Conservation (phyloP, 2,888 invertebrate species). For the Hybos culiciformis region DNA sequence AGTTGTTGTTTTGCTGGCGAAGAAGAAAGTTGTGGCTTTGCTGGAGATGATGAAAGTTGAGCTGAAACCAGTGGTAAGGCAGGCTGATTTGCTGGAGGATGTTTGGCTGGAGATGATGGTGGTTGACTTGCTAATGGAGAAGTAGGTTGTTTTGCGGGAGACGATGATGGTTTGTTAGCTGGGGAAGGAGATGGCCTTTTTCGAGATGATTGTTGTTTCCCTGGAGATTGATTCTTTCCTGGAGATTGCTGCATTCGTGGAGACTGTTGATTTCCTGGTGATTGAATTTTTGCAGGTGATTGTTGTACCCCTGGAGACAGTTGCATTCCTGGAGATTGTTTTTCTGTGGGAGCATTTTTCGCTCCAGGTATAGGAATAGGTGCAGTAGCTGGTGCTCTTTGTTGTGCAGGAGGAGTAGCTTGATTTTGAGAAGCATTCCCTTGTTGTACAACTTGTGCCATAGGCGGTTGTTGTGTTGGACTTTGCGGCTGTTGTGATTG, state of each 20-base stretch:
- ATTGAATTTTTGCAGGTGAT: neutral
- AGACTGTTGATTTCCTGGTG: neutral
- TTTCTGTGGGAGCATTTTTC: neutral
- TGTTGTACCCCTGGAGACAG: neutral
- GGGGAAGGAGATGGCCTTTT: neutral
- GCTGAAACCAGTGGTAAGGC: neutral
- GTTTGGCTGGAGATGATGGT: neutral
- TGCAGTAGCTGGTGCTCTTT: neutral
- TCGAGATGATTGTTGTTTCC: neutral
- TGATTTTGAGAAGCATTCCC: conserved; percentile 5
- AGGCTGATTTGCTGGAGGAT: neutral
- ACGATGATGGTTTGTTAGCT: conserved; percentile 8
- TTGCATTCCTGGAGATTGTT: neutral
- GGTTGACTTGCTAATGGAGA: neutral
- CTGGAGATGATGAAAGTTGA: neutral
- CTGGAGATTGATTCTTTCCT: neutral
- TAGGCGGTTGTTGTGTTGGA: neutral
- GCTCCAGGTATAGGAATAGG: no score
- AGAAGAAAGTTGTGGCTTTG: neutral
- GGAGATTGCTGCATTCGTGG: neutral
- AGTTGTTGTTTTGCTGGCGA: neutral
- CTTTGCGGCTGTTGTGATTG: neutral
- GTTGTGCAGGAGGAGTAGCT: no score
- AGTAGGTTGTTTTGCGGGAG: conserved; percentile 1
- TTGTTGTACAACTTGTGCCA: conserved; percentile 10